Conservation (phyloP, 2,797 vertebrate species). For the Sarcoramphus papa region DNA sequence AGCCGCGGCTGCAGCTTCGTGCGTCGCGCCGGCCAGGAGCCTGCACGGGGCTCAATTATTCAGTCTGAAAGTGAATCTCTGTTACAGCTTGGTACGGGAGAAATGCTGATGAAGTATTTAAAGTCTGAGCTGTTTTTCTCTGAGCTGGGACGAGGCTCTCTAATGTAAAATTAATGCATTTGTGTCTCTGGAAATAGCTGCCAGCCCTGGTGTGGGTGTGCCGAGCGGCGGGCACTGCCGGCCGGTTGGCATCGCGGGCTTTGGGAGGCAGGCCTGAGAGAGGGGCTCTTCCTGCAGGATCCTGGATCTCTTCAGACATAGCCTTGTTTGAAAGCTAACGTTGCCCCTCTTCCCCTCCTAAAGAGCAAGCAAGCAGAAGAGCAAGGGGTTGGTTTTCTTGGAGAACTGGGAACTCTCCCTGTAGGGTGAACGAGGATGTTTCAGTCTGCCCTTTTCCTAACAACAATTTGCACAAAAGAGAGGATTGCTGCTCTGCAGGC, state of each 20-base stretch:
- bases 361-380: background rate
- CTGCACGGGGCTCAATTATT: background rate
- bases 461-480: background rate
- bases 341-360: background rate
- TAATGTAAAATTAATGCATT: constrained; percentile 15
- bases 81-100: background rate
- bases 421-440: background rate
- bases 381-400: fast-evolving
- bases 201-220: fast-evolving
- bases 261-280: fast-evolving
- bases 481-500: background rate
- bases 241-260: fast-evolving
- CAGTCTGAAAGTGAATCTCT: constrained; percentile 26
- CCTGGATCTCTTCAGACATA: background rate
- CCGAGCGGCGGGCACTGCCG: fast-evolving
- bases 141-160: background rate
- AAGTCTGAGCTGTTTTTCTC: background rate
- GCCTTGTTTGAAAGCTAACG: fast-evolving
- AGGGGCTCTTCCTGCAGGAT: background rate
- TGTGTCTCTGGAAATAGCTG: background rate
- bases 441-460: background rate
- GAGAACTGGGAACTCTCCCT: background rate
- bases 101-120: constrained; percentile 30
- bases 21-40: fast-evolving
- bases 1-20: fast-evolving